Percentiles rank a stretch among this genome's conserved stretches.
These are phyloP conservation scores for Eumaeus atala DNA, from an alignment of 1,140 invertebrate species.

Conservation along the genomic window DNA sequence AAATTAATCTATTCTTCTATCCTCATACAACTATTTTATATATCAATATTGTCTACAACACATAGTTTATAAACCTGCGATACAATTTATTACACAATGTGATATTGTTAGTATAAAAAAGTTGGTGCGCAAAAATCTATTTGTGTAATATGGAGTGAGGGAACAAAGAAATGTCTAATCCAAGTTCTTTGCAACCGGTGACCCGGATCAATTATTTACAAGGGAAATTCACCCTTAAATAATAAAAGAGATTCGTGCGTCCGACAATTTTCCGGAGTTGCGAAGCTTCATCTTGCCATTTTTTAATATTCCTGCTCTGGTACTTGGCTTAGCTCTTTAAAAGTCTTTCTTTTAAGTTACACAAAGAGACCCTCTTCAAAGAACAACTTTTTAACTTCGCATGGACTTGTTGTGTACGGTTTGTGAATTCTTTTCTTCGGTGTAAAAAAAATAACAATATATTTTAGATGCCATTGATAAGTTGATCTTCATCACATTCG, in stretches of 20 bases:
- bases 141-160: too few species aligned
- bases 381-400: constrained; percentile 8
- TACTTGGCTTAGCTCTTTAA: constrained; percentile 26
- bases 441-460: too few species aligned
- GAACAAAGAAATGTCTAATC: constrained; percentile 34
- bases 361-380: constrained; percentile 10
- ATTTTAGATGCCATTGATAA: too few species aligned
- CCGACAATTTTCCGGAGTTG: constrained; percentile 42
- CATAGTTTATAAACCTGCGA: too few species aligned
- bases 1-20: too few species aligned
- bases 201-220: constrained; percentile 53
- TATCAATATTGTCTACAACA: too few species aligned
- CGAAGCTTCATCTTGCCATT: constrained; percentile 35
- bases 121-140: too few species aligned
- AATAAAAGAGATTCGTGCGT: constrained; percentile 44
- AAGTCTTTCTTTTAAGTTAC: constrained; percentile 25
- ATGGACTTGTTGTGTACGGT: constrained; percentile 12
- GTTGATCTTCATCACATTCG: too few species aligned
- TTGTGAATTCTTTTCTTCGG: constrained; percentile 3
- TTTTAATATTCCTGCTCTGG: constrained; percentile 42
- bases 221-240: constrained; percentile 56
- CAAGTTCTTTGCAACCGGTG: constrained; percentile 53
- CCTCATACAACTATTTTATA: too few species aligned
- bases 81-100: too few species aligned
- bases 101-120: too few species aligned